Percentiles rank a stretch among this genome's conserved stretches.
Evolutionary conservation across 2,888 invertebrate species (phyloP).

Genomic region (Drosophila quinaria): DNA sequence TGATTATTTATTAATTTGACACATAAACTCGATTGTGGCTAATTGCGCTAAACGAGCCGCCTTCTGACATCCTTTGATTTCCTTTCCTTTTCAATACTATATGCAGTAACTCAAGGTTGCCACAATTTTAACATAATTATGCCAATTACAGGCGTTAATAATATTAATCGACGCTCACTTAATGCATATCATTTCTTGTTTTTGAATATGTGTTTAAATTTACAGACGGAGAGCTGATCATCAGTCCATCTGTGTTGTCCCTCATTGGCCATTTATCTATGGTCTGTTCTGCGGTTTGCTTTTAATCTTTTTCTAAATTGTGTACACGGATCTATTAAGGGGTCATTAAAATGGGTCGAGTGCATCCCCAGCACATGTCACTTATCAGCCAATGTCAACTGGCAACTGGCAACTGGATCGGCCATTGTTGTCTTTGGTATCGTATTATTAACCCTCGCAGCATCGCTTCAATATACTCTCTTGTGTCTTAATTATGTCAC

Average conservation of each 20-base stretch:
- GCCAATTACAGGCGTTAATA: constrained; percentile 40
- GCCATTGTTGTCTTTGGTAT: constrained; percentile 66
- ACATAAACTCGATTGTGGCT: constrained; percentile 85
- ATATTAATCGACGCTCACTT: constrained; percentile 9
- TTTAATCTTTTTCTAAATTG: constrained; percentile 56
- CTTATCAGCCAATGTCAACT: constrained; percentile 72
- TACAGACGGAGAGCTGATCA: constrained; percentile 18
- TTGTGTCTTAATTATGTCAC: constrained; percentile 80
- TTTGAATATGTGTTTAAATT: constrained; percentile 1
- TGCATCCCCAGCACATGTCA: constrained; percentile 74
- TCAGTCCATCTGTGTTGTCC: constrained; percentile 31
- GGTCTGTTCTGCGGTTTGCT: constrained; percentile 68
- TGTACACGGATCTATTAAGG: constrained; percentile 67
- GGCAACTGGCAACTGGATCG: constrained; percentile 37
- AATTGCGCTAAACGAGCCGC: constrained; percentile 85
- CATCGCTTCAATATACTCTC: constrained; percentile 43
- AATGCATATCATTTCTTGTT: not conserved
- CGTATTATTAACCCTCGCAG: constrained; percentile 41
- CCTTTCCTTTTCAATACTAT: constrained; percentile 30
- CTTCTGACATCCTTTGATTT: constrained; percentile 35
- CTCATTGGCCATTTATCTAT: constrained; percentile 56
- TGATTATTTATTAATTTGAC: constrained; percentile 85
- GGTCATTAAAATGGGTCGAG: constrained; percentile 54
- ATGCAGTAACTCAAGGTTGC: constrained; percentile 49
- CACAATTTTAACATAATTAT: constrained; percentile 60